These are phyloP conservation scores for Ataeniobius toweri DNA, from an alignment of 2,797 vertebrate genomes.

Conservation along the genomic window DNA sequence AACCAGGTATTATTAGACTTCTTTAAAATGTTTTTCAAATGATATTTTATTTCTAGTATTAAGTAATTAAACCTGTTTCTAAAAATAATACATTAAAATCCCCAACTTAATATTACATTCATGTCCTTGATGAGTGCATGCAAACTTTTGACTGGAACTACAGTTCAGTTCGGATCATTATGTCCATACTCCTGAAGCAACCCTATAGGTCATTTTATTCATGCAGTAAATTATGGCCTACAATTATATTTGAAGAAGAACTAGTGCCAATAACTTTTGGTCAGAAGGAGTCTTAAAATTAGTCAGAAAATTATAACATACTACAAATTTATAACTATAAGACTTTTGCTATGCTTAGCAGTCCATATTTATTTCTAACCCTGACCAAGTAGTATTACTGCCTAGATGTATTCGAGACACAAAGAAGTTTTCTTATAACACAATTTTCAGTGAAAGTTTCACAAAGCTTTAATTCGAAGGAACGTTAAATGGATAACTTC, in stretches of 20 bases:
- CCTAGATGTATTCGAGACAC: neutral
- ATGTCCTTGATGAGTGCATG: neutral
- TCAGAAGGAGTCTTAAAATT: no score
- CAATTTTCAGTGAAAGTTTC: no score
- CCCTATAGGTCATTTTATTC: neutral
- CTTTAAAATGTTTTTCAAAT: neutral
- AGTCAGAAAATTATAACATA: no score
- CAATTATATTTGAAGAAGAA: neutral
- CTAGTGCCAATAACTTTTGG: no score
- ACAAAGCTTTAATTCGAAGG: neutral
- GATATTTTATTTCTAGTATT: neutral
- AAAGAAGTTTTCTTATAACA: neutral
- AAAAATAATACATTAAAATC: neutral
- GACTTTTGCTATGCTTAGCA: neutral
- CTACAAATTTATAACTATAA: neutral
- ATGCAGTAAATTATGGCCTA: neutral
- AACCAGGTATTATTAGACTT: neutral
- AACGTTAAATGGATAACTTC: conserved; percentile 14
- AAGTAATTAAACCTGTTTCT: neutral
- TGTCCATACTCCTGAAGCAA: neutral
- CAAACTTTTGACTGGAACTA: neutral
- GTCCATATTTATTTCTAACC: neutral
- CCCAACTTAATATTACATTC: no score
- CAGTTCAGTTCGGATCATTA: neutral
- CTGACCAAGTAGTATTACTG: neutral